A percentile compares a stretch with the other conserved stretches of the same genome.
These are phyloP conservation scores for Leptinotarsa haldemani DNA, from an alignment of 2,888 invertebrate species.

Conservation along the genomic window DNA sequence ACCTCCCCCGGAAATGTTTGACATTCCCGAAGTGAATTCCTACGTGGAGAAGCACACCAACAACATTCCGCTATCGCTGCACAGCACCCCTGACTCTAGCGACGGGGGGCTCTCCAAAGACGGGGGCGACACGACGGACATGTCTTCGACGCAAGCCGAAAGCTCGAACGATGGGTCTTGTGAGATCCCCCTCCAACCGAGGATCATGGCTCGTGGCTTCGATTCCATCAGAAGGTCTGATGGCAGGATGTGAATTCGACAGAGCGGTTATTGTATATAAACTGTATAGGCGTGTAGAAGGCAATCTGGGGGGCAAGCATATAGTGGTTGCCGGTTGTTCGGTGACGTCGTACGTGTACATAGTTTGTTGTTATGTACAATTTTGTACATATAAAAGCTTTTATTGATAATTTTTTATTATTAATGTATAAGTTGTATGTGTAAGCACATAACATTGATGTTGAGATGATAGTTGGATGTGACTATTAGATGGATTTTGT, in stretches of 20 bases:
- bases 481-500: slow-evolving; percentile 53
- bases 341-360: slow-evolving; percentile 56
- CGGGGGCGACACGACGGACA: slow-evolving; percentile 37
- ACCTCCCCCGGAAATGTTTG: slow-evolving; percentile 65
- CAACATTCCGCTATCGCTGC: slow-evolving; percentile 36
- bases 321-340: slow-evolving; percentile 40
- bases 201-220: slow-evolving; percentile 54
- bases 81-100: slow-evolving; percentile 46
- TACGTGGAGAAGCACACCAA: slow-evolving; percentile 31
- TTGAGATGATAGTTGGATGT: slow-evolving; percentile 51
- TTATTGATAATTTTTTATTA: slow-evolving; percentile 53
- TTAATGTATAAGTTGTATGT: slow-evolving; percentile 43
- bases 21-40: slow-evolving; percentile 51
- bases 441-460: slow-evolving; percentile 49
- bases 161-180: slow-evolving; percentile 60
- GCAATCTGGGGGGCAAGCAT: slow-evolving; percentile 31
- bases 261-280: slow-evolving; percentile 44
- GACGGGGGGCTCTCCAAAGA: slow-evolving; percentile 35
- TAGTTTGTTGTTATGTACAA: slow-evolving; percentile 60
- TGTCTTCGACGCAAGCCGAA: slow-evolving; percentile 48
- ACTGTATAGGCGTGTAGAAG: slow-evolving; percentile 16
- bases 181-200: slow-evolving; percentile 64
- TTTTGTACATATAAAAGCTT: slow-evolving; percentile 58
- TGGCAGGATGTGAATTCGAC: slow-evolving; percentile 56
- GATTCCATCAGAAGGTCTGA: slow-evolving; percentile 37